Evolutionary conservation across 2,888 invertebrate species (phyloP), one percentile per base, ranked within the genome.

Genomic region (Frankliniella fusca): DNA sequence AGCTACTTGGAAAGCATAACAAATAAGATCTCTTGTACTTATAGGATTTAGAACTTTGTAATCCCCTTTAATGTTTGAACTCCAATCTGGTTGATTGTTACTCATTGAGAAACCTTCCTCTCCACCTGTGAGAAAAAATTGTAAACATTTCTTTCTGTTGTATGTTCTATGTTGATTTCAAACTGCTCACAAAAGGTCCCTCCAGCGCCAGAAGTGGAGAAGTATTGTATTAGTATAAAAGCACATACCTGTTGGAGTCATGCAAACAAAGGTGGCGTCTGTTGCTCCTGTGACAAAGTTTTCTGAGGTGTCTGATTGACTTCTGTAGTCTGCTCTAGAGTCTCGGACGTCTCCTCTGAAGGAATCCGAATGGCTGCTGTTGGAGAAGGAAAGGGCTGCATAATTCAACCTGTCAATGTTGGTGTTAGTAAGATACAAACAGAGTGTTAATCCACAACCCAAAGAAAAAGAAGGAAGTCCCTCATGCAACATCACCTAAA

Each of bases 1-100:
- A 0, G 97, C 95, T 3, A 97, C 95, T 89, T 98, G 98, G 88
- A 95, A 98, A 0, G 95, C 93, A 95, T 95, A 98, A 81, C 94
- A 94, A 20, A 97, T 89, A 10, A 98, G 89, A 88, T 97, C 97
- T 81, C 94, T 93, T 0, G 97, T 96, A 82, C 92, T 93, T 48
- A 96, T 92, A 0, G 94, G 93, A 80, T 91, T 90, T 0, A 93
- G 91, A 82, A 92, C 93, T 85, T 91, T 92, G 87, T 93, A 94
- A 87, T 95, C 95, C 12, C 94, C 93, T 83, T 91, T 91, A 86
- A 95, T 95, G 87, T 94, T 95, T 0, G 93, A 92, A 81, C 94
- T 90, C 95, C 95, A 95, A 84, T 92, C 93, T 0, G 94, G 94
- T 86, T 95, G 89, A 81, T 91, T 92, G 85, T 90, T 91, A 84